Evolutionary conservation across 2,888 invertebrate genomes (phyloP).

Genomic region (Dioctria linearis): DNA sequence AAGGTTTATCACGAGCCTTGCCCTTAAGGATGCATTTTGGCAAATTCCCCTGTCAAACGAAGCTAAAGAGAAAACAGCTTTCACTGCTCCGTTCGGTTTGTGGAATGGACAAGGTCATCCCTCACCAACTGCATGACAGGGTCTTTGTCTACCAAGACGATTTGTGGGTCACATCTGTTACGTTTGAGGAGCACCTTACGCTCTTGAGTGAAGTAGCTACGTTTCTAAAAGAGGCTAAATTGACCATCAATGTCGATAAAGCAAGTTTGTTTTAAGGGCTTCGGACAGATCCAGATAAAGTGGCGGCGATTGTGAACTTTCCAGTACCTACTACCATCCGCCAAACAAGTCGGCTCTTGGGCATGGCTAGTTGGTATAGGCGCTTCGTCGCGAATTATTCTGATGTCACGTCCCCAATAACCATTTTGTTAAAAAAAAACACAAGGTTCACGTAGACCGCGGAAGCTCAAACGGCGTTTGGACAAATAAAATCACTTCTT

Average conservation of each 20-base stretch:
- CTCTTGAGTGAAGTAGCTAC: no score
- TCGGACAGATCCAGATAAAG: neutral
- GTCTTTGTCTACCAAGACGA: no score
- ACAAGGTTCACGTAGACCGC: neutral
- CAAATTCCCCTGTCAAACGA: constrained; percentile 53
- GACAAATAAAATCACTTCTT: no score
- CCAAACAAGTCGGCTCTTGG: constrained; percentile 13
- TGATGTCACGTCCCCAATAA: constrained; percentile 19
- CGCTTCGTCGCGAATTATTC: constrained; percentile 22
- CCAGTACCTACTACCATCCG: no score
- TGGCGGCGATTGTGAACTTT: neutral
- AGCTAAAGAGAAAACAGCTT: constrained; percentile 59
- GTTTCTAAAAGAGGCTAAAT: no score
- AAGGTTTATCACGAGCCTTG: constrained; percentile 61
- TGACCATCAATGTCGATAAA: no score
- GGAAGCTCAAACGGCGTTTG: neutral
- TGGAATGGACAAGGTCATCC: neutral
- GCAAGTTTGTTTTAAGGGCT: neutral
- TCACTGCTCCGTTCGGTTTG: constrained; percentile 59
- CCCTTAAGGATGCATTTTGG: constrained; percentile 60
- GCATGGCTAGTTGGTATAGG: constrained; percentile 36
- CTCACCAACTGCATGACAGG: no score
- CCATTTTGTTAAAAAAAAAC: constrained; percentile 26
- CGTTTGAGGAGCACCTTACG: no score
- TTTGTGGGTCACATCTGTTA: no score